phyloP scores from a whole-genome alignment of 2,113 vertebrate species.

The Gallinago paraguaiae region DNA sequence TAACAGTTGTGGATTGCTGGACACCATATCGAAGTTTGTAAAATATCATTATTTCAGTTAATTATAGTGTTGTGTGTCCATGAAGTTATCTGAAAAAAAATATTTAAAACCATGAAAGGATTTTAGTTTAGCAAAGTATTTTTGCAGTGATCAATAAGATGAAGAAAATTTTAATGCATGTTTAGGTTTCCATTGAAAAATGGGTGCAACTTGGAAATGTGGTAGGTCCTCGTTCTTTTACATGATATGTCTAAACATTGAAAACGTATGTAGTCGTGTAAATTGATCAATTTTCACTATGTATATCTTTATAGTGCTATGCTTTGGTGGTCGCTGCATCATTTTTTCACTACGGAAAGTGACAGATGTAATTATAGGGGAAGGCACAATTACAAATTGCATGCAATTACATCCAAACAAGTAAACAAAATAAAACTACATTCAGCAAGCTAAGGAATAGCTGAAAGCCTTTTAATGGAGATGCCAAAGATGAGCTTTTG shows the following conservation, averaged over 20 bases:
- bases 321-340: background rate
- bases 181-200: background rate
- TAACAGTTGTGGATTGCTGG: background rate
- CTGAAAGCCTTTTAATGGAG: slow-evolving; percentile 59
- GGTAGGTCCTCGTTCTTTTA: background rate
- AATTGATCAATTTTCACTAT: background rate
- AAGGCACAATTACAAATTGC: slow-evolving; percentile 61
- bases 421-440: slow-evolving; percentile 68
- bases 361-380: slow-evolving; percentile 57
- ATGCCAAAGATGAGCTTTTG: slow-evolving; percentile 55
- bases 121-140: background rate
- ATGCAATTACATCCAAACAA: slow-evolving; percentile 62
- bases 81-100: background rate
- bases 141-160: background rate
- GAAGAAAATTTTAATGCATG: background rate
- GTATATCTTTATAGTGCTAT: background rate
- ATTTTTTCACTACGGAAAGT: slow-evolving; percentile 3
- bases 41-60: background rate
- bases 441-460: slow-evolving; percentile 54
- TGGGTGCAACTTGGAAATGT: background rate
- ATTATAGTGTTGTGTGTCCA: background rate
- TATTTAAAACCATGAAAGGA: background rate
- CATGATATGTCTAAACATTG: background rate
- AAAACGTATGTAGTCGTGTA: background rate
- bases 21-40: background rate